These are phyloP conservation scores for Peromyscus maniculatus DNA, from an alignment of 2,113 vertebrate genomes.

Conservation along the genomic window DNA sequence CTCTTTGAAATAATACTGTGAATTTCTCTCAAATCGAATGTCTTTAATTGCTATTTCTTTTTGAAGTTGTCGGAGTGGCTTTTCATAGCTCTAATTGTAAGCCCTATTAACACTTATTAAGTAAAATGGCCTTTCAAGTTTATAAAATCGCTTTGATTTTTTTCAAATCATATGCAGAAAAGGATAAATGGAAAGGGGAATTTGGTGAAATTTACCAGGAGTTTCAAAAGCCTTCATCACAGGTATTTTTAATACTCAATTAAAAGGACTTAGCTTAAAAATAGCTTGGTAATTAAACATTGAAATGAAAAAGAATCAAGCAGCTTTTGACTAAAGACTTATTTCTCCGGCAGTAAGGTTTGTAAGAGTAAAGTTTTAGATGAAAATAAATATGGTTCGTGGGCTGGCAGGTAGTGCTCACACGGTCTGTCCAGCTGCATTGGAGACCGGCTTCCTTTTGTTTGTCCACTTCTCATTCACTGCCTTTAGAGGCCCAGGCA, in stretches of 20 bases:
- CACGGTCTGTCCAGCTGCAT: not conserved
- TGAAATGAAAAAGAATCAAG: constrained; percentile 44
- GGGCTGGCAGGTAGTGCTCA: not conserved
- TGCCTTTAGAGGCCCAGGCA: no score
- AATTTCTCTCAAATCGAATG: constrained; percentile 1
- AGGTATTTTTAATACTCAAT: constrained; percentile 2
- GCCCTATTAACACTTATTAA: constrained; percentile 14
- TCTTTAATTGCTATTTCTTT: constrained; percentile 44
- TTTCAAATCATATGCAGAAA: constrained; percentile 46
- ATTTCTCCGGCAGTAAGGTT: not conserved
- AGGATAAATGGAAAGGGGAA: not conserved
- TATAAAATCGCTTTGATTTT: constrained; percentile 53
- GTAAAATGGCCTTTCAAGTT: constrained; percentile 51
- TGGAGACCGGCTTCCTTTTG: not conserved
- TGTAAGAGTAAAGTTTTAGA: not conserved
- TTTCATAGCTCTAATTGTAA: constrained; percentile 17
- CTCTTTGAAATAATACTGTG: not conserved
- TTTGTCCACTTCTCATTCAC: not conserved
- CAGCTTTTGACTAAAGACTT: constrained; percentile 20
- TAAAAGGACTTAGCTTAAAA: constrained; percentile 46
- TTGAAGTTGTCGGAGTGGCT: not conserved
- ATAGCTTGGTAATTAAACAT: constrained; percentile 52
- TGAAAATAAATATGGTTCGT: not conserved
- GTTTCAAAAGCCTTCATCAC: constrained; percentile 19
- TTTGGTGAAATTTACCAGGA: constrained; percentile 28